These are phyloP conservation scores for Pipa parva DNA, from an alignment of 2,113 vertebrate species.

Conservation along the genomic window DNA sequence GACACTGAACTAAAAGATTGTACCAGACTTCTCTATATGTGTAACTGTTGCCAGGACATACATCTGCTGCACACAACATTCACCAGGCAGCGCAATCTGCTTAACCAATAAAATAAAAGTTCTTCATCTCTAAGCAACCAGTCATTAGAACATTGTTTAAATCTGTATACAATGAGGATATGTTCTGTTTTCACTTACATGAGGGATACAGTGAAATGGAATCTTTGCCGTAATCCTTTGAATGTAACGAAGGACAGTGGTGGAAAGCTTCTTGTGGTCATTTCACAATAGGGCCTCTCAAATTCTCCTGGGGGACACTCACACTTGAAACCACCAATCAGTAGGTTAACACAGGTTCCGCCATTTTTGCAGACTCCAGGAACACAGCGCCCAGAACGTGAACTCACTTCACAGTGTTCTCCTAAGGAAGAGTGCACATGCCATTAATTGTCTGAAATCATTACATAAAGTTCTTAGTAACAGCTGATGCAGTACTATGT, in stretches of 20 bases:
- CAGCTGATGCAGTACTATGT: too few relatives aligned
- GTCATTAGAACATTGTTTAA: too few relatives aligned
- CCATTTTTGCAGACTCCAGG: constrained; percentile 68
- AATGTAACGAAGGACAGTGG: constrained; percentile 71
- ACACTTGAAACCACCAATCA: constrained; percentile 71
- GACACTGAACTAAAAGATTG: too few relatives aligned
- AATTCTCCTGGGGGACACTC: constrained; percentile 64
- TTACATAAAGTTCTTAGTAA: too few relatives aligned
- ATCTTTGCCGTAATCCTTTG: constrained; percentile 72
- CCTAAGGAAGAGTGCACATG: constrained; percentile 50
- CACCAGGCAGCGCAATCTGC: too few relatives aligned
- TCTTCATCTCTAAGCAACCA: too few relatives aligned
- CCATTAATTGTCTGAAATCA: not conserved
- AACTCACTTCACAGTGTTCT: constrained; percentile 66
- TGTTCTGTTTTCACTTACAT: constrained; percentile 56
- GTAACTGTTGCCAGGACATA: too few relatives aligned
- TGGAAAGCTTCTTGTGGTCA: constrained; percentile 71
- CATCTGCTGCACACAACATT: too few relatives aligned
- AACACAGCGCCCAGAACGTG: constrained; percentile 65
- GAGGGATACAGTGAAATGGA: constrained; percentile 71
- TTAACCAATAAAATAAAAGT: too few relatives aligned
- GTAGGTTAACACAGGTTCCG: constrained; percentile 71
- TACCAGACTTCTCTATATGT: too few relatives aligned
- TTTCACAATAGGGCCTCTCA: constrained; percentile 68
- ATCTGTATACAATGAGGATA: too few relatives aligned